Percentiles rank a stretch among this genome's conserved stretches.
phyloP scores from a whole-genome alignment of 92 coral and sea anemone species.

The Porites lobata region DNA sequence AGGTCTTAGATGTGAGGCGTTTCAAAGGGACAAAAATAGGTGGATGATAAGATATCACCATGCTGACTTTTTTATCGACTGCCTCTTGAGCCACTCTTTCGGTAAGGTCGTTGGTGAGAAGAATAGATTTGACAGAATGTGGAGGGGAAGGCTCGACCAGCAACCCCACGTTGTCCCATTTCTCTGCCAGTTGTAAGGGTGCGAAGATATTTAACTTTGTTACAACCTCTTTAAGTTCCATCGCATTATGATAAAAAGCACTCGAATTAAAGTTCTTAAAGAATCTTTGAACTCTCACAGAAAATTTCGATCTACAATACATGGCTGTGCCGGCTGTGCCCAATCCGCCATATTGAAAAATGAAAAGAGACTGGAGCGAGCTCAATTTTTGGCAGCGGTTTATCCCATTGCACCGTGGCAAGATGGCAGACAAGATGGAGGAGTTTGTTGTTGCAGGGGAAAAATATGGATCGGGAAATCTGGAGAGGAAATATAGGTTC shows the following conservation, averaged over 20 bases:
- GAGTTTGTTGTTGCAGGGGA: slow-evolving; percentile 91
- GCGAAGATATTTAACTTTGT: slow-evolving; percentile 82
- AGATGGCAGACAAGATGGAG: slow-evolving; percentile 79
- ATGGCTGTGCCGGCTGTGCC: neutral
- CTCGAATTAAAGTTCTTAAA: neutral
- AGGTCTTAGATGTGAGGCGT: slow-evolving; percentile 76
- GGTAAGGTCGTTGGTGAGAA: slow-evolving; percentile 94
- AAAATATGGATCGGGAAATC: slow-evolving; percentile 89
- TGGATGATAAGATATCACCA: slow-evolving; percentile 96
- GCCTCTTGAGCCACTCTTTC: slow-evolving; percentile 94
- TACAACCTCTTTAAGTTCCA: slow-evolving; percentile 88
- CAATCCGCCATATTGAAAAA: slow-evolving; percentile 18
- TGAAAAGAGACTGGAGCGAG: slow-evolving; percentile 17
- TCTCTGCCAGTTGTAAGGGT: slow-evolving; percentile 89
- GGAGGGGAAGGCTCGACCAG: slow-evolving; percentile 90
- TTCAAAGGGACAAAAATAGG: slow-evolving; percentile 95
- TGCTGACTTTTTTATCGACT: slow-evolving; percentile 71
- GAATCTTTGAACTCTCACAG: neutral
- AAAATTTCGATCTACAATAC: neutral
- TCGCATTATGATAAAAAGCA: slow-evolving; percentile 33
- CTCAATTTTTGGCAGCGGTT: slow-evolving; percentile 22
- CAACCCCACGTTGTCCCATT: slow-evolving; percentile 98
- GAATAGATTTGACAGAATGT: slow-evolving; percentile 83
- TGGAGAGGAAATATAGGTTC: slow-evolving; percentile 79
- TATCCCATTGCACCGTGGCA: slow-evolving; percentile 51